phyloP scores from a whole-genome alignment of 2,113 vertebrate species.

The Platichthys flesus region DNA sequence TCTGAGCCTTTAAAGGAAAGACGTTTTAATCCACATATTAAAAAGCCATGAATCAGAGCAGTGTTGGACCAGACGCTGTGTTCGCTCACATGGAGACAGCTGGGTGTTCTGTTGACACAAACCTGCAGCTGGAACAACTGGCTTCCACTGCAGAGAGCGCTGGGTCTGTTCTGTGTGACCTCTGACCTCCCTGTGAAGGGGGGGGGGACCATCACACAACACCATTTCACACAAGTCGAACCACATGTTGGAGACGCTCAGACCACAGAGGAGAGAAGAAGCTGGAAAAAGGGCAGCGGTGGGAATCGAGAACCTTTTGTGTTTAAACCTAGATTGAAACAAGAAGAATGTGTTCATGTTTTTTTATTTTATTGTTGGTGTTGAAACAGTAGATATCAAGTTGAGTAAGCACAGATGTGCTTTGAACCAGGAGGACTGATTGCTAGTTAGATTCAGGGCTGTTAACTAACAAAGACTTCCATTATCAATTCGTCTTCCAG shows the following conservation, averaged over 20 bases:
- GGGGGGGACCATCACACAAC: neutral
- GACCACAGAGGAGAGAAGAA: neutral
- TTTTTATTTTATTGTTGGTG: no score
- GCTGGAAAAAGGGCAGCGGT: neutral
- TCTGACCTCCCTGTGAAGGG: slow-evolving; percentile 43
- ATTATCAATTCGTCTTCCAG: no score
- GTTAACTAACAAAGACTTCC: no score
- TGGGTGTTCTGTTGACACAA: slow-evolving; percentile 6
- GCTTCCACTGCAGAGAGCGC: slow-evolving; percentile 18
- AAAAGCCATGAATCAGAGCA: neutral
- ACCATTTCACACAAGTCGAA: neutral
- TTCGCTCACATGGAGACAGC: neutral
- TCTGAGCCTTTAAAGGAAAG: neutral
- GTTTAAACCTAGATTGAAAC: no score
- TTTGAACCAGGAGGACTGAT: no score
- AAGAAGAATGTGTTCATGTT: no score
- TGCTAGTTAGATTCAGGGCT: no score
- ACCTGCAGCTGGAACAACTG: slow-evolving; percentile 27
- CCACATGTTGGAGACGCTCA: slow-evolving; percentile 23
- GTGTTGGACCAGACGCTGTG: neutral
- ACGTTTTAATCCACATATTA: no score
- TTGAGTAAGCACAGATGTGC: no score
- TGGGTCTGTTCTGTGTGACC: slow-evolving; percentile 32
- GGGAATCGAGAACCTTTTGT: no score
- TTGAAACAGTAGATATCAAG: no score